Evolutionary conservation across 2,113 vertebrate genomes (phyloP), one percentile per base, ranked within the genome.

Genomic region (Suricata suricatta): DNA sequence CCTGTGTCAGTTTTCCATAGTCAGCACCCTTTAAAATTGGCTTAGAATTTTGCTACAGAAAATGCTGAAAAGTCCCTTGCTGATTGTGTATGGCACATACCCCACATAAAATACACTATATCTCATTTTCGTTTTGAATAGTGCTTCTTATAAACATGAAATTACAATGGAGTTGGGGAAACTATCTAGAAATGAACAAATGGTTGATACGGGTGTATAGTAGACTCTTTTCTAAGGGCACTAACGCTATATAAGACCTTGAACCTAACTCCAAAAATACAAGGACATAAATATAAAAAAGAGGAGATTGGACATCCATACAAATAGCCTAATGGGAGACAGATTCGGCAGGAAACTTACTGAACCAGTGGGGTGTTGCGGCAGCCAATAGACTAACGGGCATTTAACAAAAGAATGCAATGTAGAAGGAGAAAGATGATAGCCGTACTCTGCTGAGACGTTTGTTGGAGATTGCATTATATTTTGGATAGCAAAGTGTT

Each of bases 1-100:
- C 90, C 83, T 97, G 83, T 92, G 92, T 95, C 93, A 93, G 87
- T 92, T 97, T 97, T 63, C 64, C 90, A 88, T 69, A 92, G 96
- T 97, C 95, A 97, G 96, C 97, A 97, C 88, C 69, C 92, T 96
- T 97, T 97, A 90, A 97, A 97, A 97, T 95, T 97, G 93, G 83
- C 96, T 97, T 95, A 83, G 80, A 95, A 96, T 97, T 97, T 93
- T 96, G 89, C 87, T 94, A 57, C 57, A 96, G 79, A 97, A 97
- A 97, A 97, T 90, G 93, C 93, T 97, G 94, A 98, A 97, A 96
- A 97, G 90, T 96, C 79, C 33, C 87, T 96, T 95, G 83, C 87
- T 97, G 83, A 95, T 87, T 93, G 90, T 97, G 69, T 72, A 64
- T 90, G 93, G 76, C 44, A 63, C 50, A n/a, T 31, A 85, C 50